These are phyloP conservation scores for Monochamus saltuarius DNA, from an alignment of 1,140 invertebrate species.

Conservation along the genomic window DNA sequence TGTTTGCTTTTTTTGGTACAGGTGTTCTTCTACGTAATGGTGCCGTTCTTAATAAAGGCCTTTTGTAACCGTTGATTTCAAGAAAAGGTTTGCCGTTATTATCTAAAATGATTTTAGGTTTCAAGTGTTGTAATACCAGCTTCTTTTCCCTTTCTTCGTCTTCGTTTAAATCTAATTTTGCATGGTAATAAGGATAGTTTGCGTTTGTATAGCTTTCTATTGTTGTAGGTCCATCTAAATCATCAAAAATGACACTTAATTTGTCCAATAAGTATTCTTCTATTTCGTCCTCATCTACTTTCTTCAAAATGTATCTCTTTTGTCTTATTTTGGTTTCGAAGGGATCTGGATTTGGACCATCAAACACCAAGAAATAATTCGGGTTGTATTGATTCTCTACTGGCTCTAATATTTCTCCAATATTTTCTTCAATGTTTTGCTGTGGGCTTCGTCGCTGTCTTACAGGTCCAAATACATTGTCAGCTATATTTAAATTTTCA, in stretches of 20 bases:
- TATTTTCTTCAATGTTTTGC: conserved; percentile 19
- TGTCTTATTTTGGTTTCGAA: conserved; percentile 20
- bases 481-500: conserved; percentile 16
- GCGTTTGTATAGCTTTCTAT: neutral
- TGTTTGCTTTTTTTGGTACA: neutral
- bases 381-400: conserved; percentile 2
- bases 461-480: conserved; percentile 1
- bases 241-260: conserved; percentile 21
- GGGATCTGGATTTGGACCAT: conserved; percentile 19
- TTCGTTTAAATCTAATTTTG: conserved; percentile 10
- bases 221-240: conserved; percentile 1
- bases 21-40: neutral
- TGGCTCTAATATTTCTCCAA: neutral
- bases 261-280: conserved; percentile 32
- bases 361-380: conserved; percentile 4
- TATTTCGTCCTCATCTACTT: conserved; percentile 36
- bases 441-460: neutral
- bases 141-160: conserved; percentile 27
- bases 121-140: conserved; percentile 31
- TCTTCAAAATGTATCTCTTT: conserved; percentile 36
- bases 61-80: conserved; percentile 38
- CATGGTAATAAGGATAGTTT: neutral
- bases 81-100: conserved; percentile 42
- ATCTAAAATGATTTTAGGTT: conserved; percentile 40
- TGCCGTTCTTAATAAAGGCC: conserved; percentile 27